A percentile compares a stretch with the other conserved stretches of the same genome.
Conservation (phyloP, 2,113 vertebrate species). For the Forbesichthys papilliferus region DNA sequence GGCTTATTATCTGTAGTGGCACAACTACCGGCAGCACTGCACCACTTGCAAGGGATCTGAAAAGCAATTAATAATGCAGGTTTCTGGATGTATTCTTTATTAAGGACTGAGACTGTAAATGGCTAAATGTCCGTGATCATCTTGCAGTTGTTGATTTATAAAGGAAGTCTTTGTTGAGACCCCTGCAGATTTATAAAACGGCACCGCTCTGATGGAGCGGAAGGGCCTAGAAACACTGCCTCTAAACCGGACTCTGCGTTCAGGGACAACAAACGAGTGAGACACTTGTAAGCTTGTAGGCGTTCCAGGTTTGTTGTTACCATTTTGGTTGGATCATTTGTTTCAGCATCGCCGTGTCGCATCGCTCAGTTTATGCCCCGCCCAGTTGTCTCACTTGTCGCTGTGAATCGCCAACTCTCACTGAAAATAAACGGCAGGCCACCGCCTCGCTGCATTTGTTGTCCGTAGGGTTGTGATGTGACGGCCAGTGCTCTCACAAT, state of each 20-base stretch:
- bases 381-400: too few species aligned
- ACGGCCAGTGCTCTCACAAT: too few species aligned
- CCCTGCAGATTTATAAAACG: slow-evolving; percentile 28
- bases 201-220: slow-evolving; percentile 25
- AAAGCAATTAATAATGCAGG: neutral
- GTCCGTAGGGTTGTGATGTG: too few species aligned
- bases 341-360: too few species aligned
- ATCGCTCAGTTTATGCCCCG: too few species aligned
- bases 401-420: too few species aligned
- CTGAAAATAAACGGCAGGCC: too few species aligned
- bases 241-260: slow-evolving; percentile 14
- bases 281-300: too few species aligned
- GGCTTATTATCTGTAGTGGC: slow-evolving; percentile 26
- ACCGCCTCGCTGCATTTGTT: too few species aligned
- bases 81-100: neutral
- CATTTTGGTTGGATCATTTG: too few species aligned
- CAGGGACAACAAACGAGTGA: too few species aligned
- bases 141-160: neutral
- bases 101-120: neutral
- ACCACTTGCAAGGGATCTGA: neutral
- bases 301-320: too few species aligned
- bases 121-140: neutral
- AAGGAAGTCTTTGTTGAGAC: slow-evolving; percentile 3
- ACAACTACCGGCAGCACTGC: slow-evolving; percentile 4
- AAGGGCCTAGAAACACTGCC: slow-evolving; percentile 39